Percentiles rank a stretch among this genome's conserved stretches.
phyloP scores from a whole-genome alignment of 2,113 vertebrate genomes.

The Dicentrarchus labrax region DNA sequence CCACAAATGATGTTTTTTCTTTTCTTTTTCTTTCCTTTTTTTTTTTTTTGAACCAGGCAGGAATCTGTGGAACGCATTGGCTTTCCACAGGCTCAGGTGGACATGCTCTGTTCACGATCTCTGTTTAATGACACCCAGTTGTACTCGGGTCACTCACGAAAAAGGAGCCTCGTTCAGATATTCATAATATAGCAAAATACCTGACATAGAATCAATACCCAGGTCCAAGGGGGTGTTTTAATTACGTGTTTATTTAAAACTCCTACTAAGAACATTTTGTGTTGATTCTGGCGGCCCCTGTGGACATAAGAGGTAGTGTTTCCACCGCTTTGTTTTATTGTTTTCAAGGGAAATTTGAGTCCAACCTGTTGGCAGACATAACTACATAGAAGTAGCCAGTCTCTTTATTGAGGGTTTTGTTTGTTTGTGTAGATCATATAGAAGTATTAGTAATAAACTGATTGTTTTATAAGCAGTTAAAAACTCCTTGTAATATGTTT shows the following conservation, averaged over 20 bases:
- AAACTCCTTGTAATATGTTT: not conserved
- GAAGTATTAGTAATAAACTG: no score
- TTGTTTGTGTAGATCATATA: no score
- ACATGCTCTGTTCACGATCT: conserved; percentile 31
- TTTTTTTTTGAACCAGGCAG: conserved; percentile 48
- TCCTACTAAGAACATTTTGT: no score
- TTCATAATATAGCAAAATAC: not conserved
- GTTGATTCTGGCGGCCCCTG: no score
- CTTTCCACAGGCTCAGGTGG: conserved; percentile 56
- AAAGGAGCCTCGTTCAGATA: conserved; percentile 6
- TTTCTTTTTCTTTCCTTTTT: conserved; percentile 36
- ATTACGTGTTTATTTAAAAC: not conserved
- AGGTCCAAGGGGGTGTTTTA: not conserved
- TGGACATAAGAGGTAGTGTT: no score
- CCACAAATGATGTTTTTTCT: conserved; percentile 59
- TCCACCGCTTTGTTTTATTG: no score
- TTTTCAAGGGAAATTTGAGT: no score
- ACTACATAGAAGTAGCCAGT: no score
- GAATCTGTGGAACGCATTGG: conserved; percentile 74
- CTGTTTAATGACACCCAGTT: conserved; percentile 47
- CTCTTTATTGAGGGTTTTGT: no score
- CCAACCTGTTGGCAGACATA: no score
- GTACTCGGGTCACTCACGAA: conserved; percentile 18
- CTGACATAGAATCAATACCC: not conserved
- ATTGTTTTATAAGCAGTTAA: no score